Conservation (phyloP, 35 echinoderm and acorn worm species). For the Apostichopus californicus region DNA sequence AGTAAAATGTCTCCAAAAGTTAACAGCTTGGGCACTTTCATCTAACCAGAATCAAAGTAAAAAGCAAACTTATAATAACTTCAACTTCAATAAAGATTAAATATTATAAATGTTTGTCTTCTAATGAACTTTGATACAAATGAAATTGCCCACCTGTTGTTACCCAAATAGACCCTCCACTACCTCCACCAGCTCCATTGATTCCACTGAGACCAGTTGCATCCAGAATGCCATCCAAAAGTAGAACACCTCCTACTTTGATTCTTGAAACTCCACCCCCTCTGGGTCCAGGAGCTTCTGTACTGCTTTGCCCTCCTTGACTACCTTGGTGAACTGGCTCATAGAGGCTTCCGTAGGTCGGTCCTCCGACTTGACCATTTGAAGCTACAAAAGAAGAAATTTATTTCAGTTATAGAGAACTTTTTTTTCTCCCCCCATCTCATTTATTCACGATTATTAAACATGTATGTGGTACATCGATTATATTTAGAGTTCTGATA, state of each 20-base stretch:
- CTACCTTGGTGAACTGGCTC: slow-evolving; percentile 38
- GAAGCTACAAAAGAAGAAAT: not conserved
- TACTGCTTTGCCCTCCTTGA: not conserved
- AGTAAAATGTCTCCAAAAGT: too few relatives aligned
- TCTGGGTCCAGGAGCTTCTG: slow-evolving; percentile 54
- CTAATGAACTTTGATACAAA: too few relatives aligned
- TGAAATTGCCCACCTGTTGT: slow-evolving; percentile 66
- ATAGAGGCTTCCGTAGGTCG: slow-evolving; percentile 30
- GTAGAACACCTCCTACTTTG: slow-evolving; percentile 72
- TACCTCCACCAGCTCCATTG: slow-evolving; percentile 61
- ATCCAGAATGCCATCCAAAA: slow-evolving; percentile 77
- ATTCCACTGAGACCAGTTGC: slow-evolving; percentile 58
- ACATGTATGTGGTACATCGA: too few relatives aligned
- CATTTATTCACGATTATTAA: too few relatives aligned
- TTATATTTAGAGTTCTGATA: too few relatives aligned
- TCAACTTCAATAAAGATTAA: too few relatives aligned
- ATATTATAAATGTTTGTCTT: too few relatives aligned
- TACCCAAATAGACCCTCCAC: slow-evolving; percentile 85
- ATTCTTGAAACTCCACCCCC: slow-evolving; percentile 80
- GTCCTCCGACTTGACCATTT: not conserved
- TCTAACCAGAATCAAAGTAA: too few relatives aligned
- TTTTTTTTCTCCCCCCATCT: too few relatives aligned
- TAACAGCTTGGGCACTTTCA: too few relatives aligned
- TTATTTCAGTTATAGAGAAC: too few relatives aligned
- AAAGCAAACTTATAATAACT: too few relatives aligned